These are phyloP conservation scores for Nannoperca australis DNA, from an alignment of 2,797 vertebrate genomes.

Conservation along the genomic window DNA sequence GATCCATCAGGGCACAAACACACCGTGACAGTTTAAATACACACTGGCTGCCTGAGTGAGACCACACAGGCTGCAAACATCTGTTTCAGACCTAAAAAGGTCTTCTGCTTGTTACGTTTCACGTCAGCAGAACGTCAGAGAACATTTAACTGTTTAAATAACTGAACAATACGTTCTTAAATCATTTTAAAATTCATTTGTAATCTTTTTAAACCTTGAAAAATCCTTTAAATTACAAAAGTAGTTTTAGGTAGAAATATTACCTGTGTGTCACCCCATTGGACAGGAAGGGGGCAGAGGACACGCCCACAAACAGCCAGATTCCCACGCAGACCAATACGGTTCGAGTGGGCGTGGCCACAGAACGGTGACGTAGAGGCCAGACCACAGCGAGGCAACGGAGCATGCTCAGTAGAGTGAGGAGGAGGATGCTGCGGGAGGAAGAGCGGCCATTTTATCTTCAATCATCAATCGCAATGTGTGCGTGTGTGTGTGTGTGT, in stretches of 20 bases:
- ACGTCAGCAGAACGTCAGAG: too few species aligned
- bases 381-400: constrained; percentile 77
- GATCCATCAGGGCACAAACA: background rate
- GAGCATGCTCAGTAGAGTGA: constrained; percentile 80
- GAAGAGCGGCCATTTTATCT: background rate
- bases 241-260: too few species aligned
- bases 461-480: background rate
- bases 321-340: constrained; percentile 58
- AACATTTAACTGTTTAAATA: too few species aligned
- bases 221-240: too few species aligned
- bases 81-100: too few species aligned
- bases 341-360: constrained; percentile 52
- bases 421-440: constrained; percentile 79
- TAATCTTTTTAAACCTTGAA: too few species aligned
- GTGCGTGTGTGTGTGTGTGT: background rate
- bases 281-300: constrained; percentile 74
- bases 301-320: constrained; percentile 76
- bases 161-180: too few species aligned
- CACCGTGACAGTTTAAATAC: background rate
- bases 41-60: too few species aligned
- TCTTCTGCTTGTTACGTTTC: too few species aligned
- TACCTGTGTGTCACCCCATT: constrained; percentile 41
- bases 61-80: too few species aligned
- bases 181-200: too few species aligned
- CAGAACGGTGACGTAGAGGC: constrained; percentile 39